phyloP scores from a whole-genome alignment of 2,113 vertebrate genomes.

The Misgurnus anguillicaudatus region DNA sequence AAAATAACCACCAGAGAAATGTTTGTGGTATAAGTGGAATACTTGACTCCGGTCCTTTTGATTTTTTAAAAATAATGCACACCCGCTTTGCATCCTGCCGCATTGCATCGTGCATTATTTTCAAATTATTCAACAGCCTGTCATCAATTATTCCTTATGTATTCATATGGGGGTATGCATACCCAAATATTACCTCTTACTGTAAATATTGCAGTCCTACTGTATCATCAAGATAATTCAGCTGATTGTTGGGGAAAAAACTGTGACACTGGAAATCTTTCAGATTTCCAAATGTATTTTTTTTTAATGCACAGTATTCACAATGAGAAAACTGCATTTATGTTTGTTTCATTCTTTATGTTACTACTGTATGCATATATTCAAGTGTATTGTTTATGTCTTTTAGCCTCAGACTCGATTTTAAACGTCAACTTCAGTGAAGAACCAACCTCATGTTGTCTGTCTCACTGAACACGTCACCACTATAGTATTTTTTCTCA shows the following conservation, averaged over 20 bases:
- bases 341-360: too few species aligned
- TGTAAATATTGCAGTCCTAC: neutral
- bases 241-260: neutral
- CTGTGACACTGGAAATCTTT: constrained; percentile 14
- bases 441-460: neutral
- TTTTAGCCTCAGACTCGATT: too few species aligned
- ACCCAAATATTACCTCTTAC: neutral
- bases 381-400: neutral
- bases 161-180: neutral
- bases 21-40: too few species aligned
- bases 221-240: neutral
- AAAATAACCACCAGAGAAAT: too few species aligned
- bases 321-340: too few species aligned
- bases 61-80: too few species aligned
- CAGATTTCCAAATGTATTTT: constrained; percentile 3
- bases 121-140: too few species aligned
- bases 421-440: neutral
- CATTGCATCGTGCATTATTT: too few species aligned
- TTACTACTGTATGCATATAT: neutral
- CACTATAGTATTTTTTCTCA: constrained; percentile 20
- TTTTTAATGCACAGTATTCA: neutral
- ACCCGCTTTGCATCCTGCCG: too few species aligned
- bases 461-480: neutral
- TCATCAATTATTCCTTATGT: too few species aligned
- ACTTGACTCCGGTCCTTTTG: too few species aligned